These are phyloP conservation scores for Hippocampus kuda DNA, from an alignment of 2,797 vertebrate genomes.

Conservation along the genomic window DNA sequence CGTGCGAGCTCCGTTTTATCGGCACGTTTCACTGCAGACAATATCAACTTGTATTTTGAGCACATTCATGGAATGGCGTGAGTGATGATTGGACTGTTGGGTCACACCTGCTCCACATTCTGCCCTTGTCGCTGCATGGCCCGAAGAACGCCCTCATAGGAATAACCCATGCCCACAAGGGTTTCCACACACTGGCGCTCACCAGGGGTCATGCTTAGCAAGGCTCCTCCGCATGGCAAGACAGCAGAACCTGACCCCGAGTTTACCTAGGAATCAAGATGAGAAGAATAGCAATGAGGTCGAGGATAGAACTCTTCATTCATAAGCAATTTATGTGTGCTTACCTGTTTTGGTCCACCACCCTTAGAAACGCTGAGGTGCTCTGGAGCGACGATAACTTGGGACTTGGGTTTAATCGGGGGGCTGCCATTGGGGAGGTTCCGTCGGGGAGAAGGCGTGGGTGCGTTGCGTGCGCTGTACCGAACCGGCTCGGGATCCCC, in stretches of 20 bases:
- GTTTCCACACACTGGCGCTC: conserved; percentile 87
- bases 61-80: too few species aligned
- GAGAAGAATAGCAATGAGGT: background rate
- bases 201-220: conserved; percentile 75
- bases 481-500: conserved; percentile 51
- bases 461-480: conserved; percentile 33
- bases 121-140: conserved; percentile 96
- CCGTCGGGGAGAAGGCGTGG: conserved; percentile 29
- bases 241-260: conserved; percentile 38
- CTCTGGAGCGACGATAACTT: conserved; percentile 50
- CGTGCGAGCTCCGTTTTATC: background rate
- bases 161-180: conserved; percentile 91
- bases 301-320: background rate
- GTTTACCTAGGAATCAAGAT: conserved; percentile 34
- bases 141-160: conserved; percentile 81
- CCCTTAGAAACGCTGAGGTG: conserved; percentile 43
- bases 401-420: conserved; percentile 61
- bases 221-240: conserved; percentile 53
- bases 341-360: conserved; percentile 60
- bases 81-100: conserved; percentile 17
- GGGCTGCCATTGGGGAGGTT: conserved; percentile 74
- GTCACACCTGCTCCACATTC: conserved; percentile 89
- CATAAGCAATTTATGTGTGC: conserved; percentile 2
- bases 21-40: background rate
- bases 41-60: background rate